A percentile compares a stretch with the other conserved stretches of the same genome.
Evolutionary conservation across 2,888 invertebrate species (phyloP).

Genomic region (Lamellibrachia columna): DNA sequence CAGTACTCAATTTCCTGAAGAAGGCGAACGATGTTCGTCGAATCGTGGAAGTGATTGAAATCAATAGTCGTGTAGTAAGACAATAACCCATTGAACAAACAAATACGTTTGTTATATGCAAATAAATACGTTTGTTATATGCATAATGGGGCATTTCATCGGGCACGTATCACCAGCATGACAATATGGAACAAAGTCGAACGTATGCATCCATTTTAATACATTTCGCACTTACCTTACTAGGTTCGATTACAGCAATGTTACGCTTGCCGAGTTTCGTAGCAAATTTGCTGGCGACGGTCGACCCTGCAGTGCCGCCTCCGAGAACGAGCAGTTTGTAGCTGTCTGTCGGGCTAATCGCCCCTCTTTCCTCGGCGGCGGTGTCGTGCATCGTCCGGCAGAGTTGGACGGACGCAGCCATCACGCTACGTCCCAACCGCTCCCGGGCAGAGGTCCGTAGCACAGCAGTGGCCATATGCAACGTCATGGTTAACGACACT

Average conservation of each 20-base stretch:
- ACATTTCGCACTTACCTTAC: constrained; percentile 65
- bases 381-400: background rate
- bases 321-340: constrained; percentile 88
- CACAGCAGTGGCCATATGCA: background rate
- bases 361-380: background rate
- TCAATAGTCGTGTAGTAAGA: too few relatives aligned
- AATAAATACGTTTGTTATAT: too few relatives aligned
- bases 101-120: too few relatives aligned
- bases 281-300: constrained; percentile 87
- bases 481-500: background rate
- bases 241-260: constrained; percentile 89
- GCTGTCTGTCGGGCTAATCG: background rate
- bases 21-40: too few relatives aligned
- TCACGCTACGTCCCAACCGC: background rate
- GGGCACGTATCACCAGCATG: too few relatives aligned
- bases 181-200: too few relatives aligned
- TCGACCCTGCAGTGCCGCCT: constrained; percentile 91
- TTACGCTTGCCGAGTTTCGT: constrained; percentile 76
- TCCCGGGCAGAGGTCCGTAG: background rate
- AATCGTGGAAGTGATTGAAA: too few relatives aligned
- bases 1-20: too few relatives aligned
- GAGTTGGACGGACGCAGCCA: background rate
- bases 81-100: too few relatives aligned
- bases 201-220: too few relatives aligned
- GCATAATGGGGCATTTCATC: too few relatives aligned